Evolutionary conservation across 2,113 vertebrate species (phyloP), one percentile per base, ranked within the genome.

Genomic region (Erpornis zantholeuca): DNA sequence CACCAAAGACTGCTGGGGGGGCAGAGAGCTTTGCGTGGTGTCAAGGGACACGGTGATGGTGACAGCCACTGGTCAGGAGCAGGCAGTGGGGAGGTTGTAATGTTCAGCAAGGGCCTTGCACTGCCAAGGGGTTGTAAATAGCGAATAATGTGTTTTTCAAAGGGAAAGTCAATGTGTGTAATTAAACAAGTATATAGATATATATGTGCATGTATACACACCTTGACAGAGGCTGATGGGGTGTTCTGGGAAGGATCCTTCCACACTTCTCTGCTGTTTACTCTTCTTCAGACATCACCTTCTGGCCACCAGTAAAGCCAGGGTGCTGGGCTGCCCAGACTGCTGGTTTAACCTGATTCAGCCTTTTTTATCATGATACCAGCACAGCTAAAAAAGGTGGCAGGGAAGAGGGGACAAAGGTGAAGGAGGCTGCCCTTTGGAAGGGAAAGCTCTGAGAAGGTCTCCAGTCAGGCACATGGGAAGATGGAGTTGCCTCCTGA

Each of bases 181-280:
- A 35, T 19, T 35, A 8, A 20, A 35, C 1, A 2, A 27, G 19
- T 13, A 2, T 25, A 10, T 9, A 27, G 16, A 7, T 54, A 24
- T 1, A 1, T 17, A 9, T 8, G 35, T 79, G 12, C 3, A 1
- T 54, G 38, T 29, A 4, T 23, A 7, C 18, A 29, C 20, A 27
- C 44, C 71, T 61, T 22, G 28, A 52, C 38, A 79, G 65, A 33
- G 61, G 42, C 69, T 61, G 44, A 11, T 1, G 3, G 52, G 25
- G 24, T 69, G 36, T 65, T 57, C 38, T 49, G 63, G 44, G 60
- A 69, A 49, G 38, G n/a, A 60, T 80, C 33, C 36, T 40, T 35
- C 47, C 50, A 16, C 12, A 2, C 14, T 70, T 70, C 17, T 36
- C 50, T 84, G 33, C 44, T 69, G 54, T 49, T 12, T 40, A 13